phyloP scores from a whole-genome alignment of 2,888 invertebrate genomes.

The Tineola bisselliella region DNA sequence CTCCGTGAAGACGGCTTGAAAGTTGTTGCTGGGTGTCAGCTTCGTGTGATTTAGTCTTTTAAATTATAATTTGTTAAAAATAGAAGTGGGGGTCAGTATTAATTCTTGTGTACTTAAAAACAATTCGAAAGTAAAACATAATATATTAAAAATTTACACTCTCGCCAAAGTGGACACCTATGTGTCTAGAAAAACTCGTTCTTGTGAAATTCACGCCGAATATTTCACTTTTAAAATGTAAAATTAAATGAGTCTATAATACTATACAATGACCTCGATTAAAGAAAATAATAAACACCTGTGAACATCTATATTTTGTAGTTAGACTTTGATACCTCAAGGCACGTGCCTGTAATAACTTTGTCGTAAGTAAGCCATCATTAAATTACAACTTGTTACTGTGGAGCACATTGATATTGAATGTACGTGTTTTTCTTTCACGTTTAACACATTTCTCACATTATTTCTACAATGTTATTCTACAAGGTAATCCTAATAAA shows the following conservation, averaged over 20 bases:
- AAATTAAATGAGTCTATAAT: background rate
- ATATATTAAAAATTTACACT: background rate
- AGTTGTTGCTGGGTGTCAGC: no score
- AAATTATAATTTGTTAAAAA: no score
- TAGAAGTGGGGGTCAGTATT: no score
- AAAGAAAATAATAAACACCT: background rate
- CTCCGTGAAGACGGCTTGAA: no score
- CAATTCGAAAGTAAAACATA: background rate
- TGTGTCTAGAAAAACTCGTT: background rate
- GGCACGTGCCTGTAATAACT: background rate
- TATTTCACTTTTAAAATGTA: background rate
- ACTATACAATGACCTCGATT: background rate
- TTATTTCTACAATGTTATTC: no score
- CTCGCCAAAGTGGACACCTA: background rate
- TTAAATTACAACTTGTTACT: background rate
- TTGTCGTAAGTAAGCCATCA: background rate
- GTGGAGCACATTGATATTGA: background rate
- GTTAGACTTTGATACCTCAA: slow-evolving; percentile 59
- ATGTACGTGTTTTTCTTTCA: background rate
- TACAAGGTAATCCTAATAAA: no score
- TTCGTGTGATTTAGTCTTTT: no score
- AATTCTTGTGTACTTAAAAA: no score
- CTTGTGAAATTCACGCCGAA: background rate
- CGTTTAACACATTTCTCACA: no score
- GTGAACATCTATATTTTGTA: background rate